phyloP scores from a whole-genome alignment of 2,888 invertebrate species.

The Watsonalla binaria region DNA sequence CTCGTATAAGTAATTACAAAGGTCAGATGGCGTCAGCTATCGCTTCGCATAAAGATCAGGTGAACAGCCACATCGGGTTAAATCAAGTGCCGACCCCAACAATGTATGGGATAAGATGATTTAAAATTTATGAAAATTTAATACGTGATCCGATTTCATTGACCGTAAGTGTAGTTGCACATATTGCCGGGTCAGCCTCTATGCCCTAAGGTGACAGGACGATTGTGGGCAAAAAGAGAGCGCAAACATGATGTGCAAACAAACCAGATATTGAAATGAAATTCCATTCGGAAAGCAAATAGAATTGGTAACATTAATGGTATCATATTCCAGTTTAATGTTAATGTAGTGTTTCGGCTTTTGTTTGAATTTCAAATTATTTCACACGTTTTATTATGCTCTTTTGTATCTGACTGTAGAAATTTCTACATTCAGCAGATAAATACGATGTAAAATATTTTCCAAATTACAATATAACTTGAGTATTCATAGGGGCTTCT shows the following conservation, averaged over 20 bases:
- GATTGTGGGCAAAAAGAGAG: conserved; percentile 16
- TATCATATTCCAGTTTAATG: neutral
- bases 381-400: neutral
- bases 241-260: conserved; percentile 27
- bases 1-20: too few species aligned
- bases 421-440: too few species aligned
- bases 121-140: too few species aligned
- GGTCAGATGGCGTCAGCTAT: too few species aligned
- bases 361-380: conserved; percentile 5
- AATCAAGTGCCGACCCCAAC: too few species aligned
- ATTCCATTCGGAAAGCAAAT: neutral
- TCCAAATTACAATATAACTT: too few species aligned
- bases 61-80: too few species aligned
- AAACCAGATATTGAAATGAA: conserved; percentile 28
- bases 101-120: too few species aligned
- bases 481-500: too few species aligned
- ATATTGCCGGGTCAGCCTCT: conserved; percentile 11
- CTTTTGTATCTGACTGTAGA: too few species aligned
- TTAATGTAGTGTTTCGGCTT: neutral
- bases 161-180: neutral
- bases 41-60: too few species aligned
- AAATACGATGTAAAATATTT: too few species aligned
- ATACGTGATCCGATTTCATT: neutral
- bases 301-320: neutral
- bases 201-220: conserved; percentile 19